Evolutionary conservation across 2,888 invertebrate species (phyloP), one percentile per base, ranked within the genome.

Genomic region (Eristalis intricaria): DNA sequence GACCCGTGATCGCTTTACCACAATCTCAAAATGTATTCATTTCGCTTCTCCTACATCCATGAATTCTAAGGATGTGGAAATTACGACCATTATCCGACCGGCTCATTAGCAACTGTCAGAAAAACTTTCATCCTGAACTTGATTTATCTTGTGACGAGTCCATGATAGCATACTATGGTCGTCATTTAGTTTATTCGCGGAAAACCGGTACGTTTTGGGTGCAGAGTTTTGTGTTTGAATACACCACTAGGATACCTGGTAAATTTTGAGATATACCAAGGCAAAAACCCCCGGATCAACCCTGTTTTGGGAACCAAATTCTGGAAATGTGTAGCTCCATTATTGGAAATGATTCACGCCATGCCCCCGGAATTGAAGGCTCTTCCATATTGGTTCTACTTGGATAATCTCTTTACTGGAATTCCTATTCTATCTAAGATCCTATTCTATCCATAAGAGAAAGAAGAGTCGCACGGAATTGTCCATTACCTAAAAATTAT

Each of bases 131-230:
- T n/a, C n/a, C n/a, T n/a, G n/a, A n/a, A n/a, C n/a, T n/a, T n/a
- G n/a, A n/a, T n/a, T n/a, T n/a, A n/a, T n/a, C n/a, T n/a, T n/a
- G n/a, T n/a, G n/a, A n/a, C n/a, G n/a, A n/a, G n/a, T n/a, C n/a
- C n/a, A n/a, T n/a, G n/a, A n/a, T 60, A 65, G 64, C 70, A 15
- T 81, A 86, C 58, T 81, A 65, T 77, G 71, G 66, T 29, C 69
- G 66, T n/a, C 76, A 76, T 40, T 40, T 35, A 80, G 38, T 71
- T 70, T 69, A 81, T 88, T 65, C 66, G 74, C 19, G 69, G 65
- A 22, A 81, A 81, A 40, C 70, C 84, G 35, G 75, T 84, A 43
- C 65, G 74, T 66, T 84, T 84, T 80, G 84, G 77, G 38, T 81
- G 74, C 35, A 84, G 76, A 80, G 79, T 79, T 71, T n/a, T n/a